Evolutionary conservation across 2,113 vertebrate species (phyloP), one percentile per base, ranked within the genome.

Genomic region (Phylloscopus whistleri): DNA sequence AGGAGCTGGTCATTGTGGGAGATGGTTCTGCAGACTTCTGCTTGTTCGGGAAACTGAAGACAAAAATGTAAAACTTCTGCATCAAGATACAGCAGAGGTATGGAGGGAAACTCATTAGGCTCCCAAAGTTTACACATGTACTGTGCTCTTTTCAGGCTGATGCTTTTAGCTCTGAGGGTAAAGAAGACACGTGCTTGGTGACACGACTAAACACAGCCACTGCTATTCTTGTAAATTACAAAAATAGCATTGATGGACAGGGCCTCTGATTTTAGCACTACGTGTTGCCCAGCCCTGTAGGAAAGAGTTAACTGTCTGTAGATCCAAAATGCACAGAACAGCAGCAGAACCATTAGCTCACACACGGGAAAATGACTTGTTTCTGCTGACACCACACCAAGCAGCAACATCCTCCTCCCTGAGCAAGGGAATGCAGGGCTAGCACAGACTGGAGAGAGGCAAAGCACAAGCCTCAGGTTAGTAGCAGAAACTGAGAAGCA

Each of bases 41-140:
- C 97, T 99, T 99, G 97, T 99, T 99, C 23, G 99, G 99, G 87
- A 99, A 99, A 97, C 99, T 99, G 95, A 43, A 79, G 27, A 84
- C 28, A 72, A 90, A 94, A 94, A 35, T 1, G 26, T 75, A 35
- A 92, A 78, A 87, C 27, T 89, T 86, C 24, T n/a, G 13, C 14
- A 22, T 15, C 44, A 56, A 60, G 26, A 68, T 22, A 73, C 24
- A 81, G 72, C 46, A 90, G 48, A 69, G 69, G 33, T n/a, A 77
- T 28, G 3, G 28, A 81, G 13, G 12, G 39, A 90, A 92, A 72
- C 7, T 39, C 53, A 37, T 7, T 12, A 44, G 3, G 35, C 30
- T 92, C 67, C 63, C 13, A 9, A 43, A 63, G 23, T 63, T 70
- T 48, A 67, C 24, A 74, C 5, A 15, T 2, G 7, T 55, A 33